Base-by-base conservation (phyloP, 2,113 vertebrate genomes). In the Gnathonemus longibarbis region DNA sequence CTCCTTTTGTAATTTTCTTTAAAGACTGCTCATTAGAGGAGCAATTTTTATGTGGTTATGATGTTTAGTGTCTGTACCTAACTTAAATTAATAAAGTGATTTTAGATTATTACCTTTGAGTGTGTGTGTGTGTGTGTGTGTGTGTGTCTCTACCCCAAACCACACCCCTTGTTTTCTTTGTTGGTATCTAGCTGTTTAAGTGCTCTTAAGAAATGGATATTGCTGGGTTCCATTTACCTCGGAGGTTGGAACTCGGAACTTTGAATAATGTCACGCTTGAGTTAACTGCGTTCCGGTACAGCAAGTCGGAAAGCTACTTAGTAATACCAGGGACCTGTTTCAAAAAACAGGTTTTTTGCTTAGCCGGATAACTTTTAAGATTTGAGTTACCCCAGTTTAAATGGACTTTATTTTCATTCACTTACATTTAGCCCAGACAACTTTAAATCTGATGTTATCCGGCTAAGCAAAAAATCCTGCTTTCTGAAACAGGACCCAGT, bases 61-160 rank as follows among this genome's bases (percentile, higher is more conserved):
- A 95, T 95, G 95, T 96, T 95, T 96, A 96, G 95, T 95, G 95
- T 96, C 94, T 96, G 94, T 96, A 94, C 95, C 94, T 96, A 96
- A 96, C 96, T 96, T 96, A 96, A 96, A 96, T 96, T 95, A 96
- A 96, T 96, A 96, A 96, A 96, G 92, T 95, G 94, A 96, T 96
- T 46, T 95, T 96, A 96, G 96, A 96, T 96, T 95, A 95, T 95
- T 95, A 94, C 88, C 90, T 9, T 5, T 92, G 93, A 94, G 58
- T 27, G n/a, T 70, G n/a, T 46, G 0, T 42, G 9, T 27, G n/a
- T 46, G 0, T 42, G 6, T 58, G 7, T 58, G 9, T 27, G n/a
- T 46, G 0, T 42, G 6, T 58, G 2, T 58, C 1, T 42, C 35
- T 5, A 45, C 80, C 39, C 45, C 19, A 42, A 7, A 39, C 74